A percentile compares a stretch with the other conserved stretches of the same genome.
phyloP scores from a whole-genome alignment of 2,888 invertebrate genomes.

The Gibbula magus region DNA sequence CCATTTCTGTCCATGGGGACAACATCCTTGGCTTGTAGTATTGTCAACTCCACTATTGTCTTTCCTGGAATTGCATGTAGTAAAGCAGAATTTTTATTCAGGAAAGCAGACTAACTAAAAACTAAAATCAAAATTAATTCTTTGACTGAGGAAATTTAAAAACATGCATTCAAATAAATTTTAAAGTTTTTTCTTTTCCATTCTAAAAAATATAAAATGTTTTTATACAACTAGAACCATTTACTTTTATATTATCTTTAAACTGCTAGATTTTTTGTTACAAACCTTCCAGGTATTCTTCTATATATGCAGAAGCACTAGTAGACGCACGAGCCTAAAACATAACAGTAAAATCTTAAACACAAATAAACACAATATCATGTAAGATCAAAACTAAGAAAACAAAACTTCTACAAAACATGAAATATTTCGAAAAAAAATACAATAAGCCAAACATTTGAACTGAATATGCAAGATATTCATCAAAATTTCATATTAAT shows the following conservation, averaged over 20 bases:
- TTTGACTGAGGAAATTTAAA: neutral
- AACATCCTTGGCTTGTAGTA: conserved; percentile 77
- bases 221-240: neutral
- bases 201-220: neutral
- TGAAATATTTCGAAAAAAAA: neutral
- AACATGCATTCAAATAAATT: neutral
- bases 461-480: no score
- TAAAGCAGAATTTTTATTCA: neutral
- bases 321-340: neutral
- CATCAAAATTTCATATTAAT: no score
- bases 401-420: neutral
- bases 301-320: conserved; percentile 28
- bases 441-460: neutral
- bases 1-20: conserved; percentile 78
- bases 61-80: conserved; percentile 54
- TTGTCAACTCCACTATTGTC: conserved; percentile 76
- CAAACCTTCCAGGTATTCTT: conserved; percentile 33
- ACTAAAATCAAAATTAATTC: neutral
- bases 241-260: neutral
- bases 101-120: no score
- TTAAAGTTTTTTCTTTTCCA: neutral
- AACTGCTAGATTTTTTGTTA: neutral
- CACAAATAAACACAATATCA: neutral
- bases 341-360: neutral
- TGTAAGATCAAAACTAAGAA: no score